These are phyloP conservation scores for Resseliella maxima DNA, from an alignment of 2,888 invertebrate species.

Conservation along the genomic window DNA sequence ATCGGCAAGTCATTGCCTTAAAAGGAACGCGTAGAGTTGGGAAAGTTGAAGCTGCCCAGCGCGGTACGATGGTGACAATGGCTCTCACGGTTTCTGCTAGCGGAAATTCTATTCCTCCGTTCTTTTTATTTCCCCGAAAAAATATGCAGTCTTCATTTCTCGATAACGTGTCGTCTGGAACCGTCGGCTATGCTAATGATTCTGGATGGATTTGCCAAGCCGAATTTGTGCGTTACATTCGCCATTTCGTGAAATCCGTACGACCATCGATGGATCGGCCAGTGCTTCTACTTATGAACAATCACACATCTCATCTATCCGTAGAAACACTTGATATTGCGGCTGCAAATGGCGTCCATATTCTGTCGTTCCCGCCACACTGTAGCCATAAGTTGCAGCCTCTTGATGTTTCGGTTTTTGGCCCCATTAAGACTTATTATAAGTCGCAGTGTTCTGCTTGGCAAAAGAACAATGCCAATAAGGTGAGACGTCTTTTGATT, in stretches of 20 bases:
- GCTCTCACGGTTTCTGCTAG: constrained; percentile 59
- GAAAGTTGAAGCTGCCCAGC: constrained; percentile 59
- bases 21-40: constrained; percentile 57
- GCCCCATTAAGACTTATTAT: constrained; percentile 5
- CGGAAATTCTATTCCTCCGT: constrained; percentile 60
- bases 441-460: constrained; percentile 52
- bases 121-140: constrained; percentile 60
- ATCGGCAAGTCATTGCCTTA: constrained; percentile 56
- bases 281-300: constrained; percentile 59
- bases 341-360: constrained; percentile 61
- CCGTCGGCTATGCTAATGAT: constrained; percentile 57
- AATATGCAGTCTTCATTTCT: constrained; percentile 59
- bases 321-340: constrained; percentile 61
- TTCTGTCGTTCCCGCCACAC: constrained; percentile 58
- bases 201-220: constrained; percentile 61
- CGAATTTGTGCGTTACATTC: constrained; percentile 60
- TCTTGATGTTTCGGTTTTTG: background rate
- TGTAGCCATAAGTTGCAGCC: constrained; percentile 59
- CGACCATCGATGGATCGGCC: constrained; percentile 58
- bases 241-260: constrained; percentile 58
- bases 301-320: constrained; percentile 60
- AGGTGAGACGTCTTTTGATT: constrained; percentile 53
- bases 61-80: constrained; percentile 59
- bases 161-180: constrained; percentile 59
- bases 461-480: constrained; percentile 58